Base-by-base conservation (phyloP, 2,113 vertebrate genomes). In the Accipiter virgatus region DNA sequence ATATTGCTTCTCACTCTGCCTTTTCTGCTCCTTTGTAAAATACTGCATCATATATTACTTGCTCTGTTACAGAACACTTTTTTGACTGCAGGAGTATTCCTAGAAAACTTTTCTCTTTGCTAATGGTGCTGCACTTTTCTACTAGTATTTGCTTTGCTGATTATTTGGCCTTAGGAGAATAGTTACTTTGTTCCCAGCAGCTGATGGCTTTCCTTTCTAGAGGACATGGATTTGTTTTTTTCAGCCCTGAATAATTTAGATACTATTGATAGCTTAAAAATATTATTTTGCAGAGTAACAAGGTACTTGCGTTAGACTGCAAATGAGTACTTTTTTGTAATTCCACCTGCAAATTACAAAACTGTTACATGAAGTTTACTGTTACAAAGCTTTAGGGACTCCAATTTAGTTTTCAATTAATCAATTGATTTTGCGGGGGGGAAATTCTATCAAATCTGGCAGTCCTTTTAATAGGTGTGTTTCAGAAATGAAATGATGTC, bases 171-270 rank as follows among this genome's bases (percentile, higher is more conserved):
- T 72, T 72, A 53, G 75, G 59, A 88, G 75, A 56, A 71, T 61
- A 53, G 72, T 78, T 83, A 43, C 42, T 83, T 40, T 77, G 82
- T 74, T 70, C 92, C 74, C 55, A 71, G 68, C 79, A 87, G 85
- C 86, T 73, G 75, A 18, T 48, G 56, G 52, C 72, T 94, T 88
- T 86, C 59, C 62, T 86, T 88, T 88, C 80, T 58, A 45, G 45
- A 59, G 55, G 86, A 86, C 55, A 89, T 63, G 73, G 61, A 74
- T 95, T 88, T 92, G 75, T 89, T 93, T 81, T 96, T 94, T 84
- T 68, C 67, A 79, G 9, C 77, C 65, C 53, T 95, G 86, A 90
- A 91, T 95, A 87, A 95, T 95, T 96, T 81, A 91, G 83, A 13
- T 63, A 29, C 86, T 81, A 38, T 63, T 81, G 73, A 87, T 71